A percentile compares a stretch with the other conserved stretches of the same genome.
These are phyloP conservation scores for Wiebesia pumilae DNA, from an alignment of 1,140 invertebrate species.

Conservation along the genomic window DNA sequence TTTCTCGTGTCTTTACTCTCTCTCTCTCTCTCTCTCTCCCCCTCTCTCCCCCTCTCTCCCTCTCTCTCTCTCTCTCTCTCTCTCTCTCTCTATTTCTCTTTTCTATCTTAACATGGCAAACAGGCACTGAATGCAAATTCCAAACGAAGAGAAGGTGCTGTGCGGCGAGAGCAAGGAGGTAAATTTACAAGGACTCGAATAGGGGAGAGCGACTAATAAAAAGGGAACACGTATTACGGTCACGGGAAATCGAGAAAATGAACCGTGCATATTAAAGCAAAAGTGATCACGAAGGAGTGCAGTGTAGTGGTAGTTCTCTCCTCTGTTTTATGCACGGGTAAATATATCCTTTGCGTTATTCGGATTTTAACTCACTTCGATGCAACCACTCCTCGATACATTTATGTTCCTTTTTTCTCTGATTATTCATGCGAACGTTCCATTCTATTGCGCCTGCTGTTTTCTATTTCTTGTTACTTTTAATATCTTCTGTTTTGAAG, in stretches of 20 bases:
- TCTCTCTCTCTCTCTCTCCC: not conserved
- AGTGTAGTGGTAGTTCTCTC: not conserved
- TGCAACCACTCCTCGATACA: not conserved
- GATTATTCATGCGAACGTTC: not conserved
- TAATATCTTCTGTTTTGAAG: not conserved
- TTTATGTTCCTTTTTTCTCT: not conserved
- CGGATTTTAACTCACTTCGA: slow-evolving; percentile 6
- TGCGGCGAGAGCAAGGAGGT: not conserved
- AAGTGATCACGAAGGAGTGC: slow-evolving; percentile 2
- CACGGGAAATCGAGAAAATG: slow-evolving; percentile 49
- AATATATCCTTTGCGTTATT: not conserved
- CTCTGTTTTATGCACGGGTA: not conserved
- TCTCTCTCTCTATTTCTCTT: slow-evolving; percentile 15
- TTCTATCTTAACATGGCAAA: not conserved
- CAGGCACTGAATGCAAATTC: slow-evolving; percentile 47
- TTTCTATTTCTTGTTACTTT: not conserved
- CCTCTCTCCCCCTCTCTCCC: not conserved
- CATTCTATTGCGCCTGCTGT: not conserved
- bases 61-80: not conserved
- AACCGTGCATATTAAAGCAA: slow-evolving; percentile 48
- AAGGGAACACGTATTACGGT: slow-evolving; percentile 48
- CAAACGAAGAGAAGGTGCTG: not conserved
- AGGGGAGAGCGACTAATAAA: slow-evolving; percentile 39
- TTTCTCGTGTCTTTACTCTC: not conserved
- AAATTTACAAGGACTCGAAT: slow-evolving; percentile 40